Evolutionary conservation across 2,888 invertebrate species (phyloP), one percentile per base, ranked within the genome.

Genomic region (Caenorhabditis panamensis): DNA sequence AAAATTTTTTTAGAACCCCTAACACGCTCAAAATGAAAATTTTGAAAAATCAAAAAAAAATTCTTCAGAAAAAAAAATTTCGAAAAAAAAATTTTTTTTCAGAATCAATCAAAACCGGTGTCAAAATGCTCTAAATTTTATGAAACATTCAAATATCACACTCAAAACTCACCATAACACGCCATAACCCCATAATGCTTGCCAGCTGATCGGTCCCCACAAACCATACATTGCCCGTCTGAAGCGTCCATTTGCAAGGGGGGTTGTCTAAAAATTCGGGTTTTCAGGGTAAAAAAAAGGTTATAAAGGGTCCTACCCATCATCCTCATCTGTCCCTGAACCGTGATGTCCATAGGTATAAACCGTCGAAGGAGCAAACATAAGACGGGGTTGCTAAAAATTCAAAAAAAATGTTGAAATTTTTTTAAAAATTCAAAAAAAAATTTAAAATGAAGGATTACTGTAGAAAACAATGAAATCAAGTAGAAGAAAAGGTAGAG

Each of bases 161-260:
- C 11, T 28, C n/a, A 6, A 51, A 28, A n/a, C 47, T 18, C 26
- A 79, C 88, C 89, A 63, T 89, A 89, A 76, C 89, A 89, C n/a
- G 89, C 89, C 85, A 87, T 84, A 0, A 87, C 84, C 66, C 87
- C 89, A 76, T 89, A 89, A 59, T 89, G 89, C 62, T 89, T 88
- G 13, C 89, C 89, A 26, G 89, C 89, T 11, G 87, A 86, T 31
- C 86, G 76, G 72, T 89, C 89, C 20, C 89, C 89, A 61, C 89
- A 89, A 11, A 87, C 87, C 83, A 84, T 84, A 54, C 87, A 87
- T 49, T 83, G 84, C 16, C 86, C 85, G 6, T 83, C 83, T 20
- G 49, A 31, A 1, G 28, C 18, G 22, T 77, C 77, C 51, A 69
- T 51, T 28, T 49, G 63, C 2, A 77, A 49, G 4, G 41, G 24